Evolutionary conservation across 2,888 invertebrate genomes (phyloP).

Genomic region (Xylota sylvarum): DNA sequence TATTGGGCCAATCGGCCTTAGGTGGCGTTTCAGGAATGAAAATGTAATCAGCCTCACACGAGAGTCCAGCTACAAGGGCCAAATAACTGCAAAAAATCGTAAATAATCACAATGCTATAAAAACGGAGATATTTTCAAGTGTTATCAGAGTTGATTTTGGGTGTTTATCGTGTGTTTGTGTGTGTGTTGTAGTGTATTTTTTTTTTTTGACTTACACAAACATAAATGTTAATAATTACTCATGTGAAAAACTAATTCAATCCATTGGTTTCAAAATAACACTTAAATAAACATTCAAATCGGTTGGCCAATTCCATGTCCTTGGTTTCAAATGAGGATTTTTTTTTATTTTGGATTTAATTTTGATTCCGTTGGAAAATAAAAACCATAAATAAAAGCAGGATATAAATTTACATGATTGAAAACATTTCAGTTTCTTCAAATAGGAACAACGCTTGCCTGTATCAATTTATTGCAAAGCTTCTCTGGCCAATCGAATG

Average conservation of each 20-base stretch:
- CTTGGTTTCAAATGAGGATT: slow-evolving; percentile 19
- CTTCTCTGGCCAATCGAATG: slow-evolving; percentile 95
- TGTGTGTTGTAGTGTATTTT: slow-evolving; percentile 15
- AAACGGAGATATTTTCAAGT: slow-evolving; percentile 22
- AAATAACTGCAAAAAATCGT: slow-evolving; percentile 89
- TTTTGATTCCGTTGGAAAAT: slow-evolving; percentile 54
- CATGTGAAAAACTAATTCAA: slow-evolving; percentile 29
- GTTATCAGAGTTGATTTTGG: slow-evolving; percentile 8
- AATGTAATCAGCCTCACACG: slow-evolving; percentile 94
- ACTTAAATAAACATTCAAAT: slow-evolving; percentile 63
- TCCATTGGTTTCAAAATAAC: slow-evolving; percentile 32
- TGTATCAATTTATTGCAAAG: slow-evolving; percentile 97
- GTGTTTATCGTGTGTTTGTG: slow-evolving; percentile 12
- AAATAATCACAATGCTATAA: slow-evolving; percentile 65
- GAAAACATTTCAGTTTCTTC: slow-evolving; percentile 54
- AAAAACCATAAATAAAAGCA: slow-evolving; percentile 52
- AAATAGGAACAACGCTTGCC: slow-evolving; percentile 87
- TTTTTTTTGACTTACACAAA: slow-evolving; percentile 41
- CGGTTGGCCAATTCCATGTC: slow-evolving; percentile 50
- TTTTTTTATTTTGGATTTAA: not conserved
- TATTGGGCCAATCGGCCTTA: slow-evolving; percentile 90
- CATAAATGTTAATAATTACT: slow-evolving; percentile 30
- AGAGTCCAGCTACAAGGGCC: slow-evolving; percentile 92
- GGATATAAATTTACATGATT: slow-evolving; percentile 48
- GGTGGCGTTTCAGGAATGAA: slow-evolving; percentile 96